These are phyloP conservation scores for Eilema caniola DNA, from an alignment of 2,888 invertebrate genomes.

Conservation along the genomic window DNA sequence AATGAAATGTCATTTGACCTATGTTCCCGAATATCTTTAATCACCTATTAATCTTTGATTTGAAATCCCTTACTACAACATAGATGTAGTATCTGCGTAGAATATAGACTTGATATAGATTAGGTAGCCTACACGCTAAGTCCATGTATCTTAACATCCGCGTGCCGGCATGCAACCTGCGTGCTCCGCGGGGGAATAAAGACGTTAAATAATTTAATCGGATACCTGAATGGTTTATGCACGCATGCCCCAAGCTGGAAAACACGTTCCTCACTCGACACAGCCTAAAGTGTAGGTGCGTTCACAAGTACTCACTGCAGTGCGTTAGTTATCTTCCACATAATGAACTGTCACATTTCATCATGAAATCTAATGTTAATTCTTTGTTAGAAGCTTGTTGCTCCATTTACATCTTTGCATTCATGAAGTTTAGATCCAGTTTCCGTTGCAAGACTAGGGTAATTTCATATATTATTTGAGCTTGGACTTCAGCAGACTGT, in stretches of 20 bases:
- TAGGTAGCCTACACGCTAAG: slow-evolving; percentile 58
- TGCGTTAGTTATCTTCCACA: slow-evolving; percentile 54
- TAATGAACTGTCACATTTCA: slow-evolving; percentile 57
- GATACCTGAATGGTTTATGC: slow-evolving; percentile 79
- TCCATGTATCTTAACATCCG: slow-evolving; percentile 75
- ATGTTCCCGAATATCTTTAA: slow-evolving; percentile 12
- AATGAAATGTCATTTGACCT: slow-evolving; percentile 26
- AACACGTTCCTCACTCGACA: slow-evolving; percentile 53
- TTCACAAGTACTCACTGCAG: slow-evolving; percentile 45
- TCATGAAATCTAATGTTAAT: slow-evolving; percentile 51
- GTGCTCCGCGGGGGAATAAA: slow-evolving; percentile 83
- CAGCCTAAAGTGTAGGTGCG: slow-evolving; percentile 51
- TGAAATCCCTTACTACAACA: slow-evolving; percentile 2
- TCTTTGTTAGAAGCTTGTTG: slow-evolving; percentile 37
- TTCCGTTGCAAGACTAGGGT: slow-evolving; percentile 22
- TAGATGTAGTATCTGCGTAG: slow-evolving; percentile 14
- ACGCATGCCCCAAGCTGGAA: slow-evolving; percentile 66
- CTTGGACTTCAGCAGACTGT: slow-evolving; percentile 40
- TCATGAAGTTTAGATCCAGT: slow-evolving; percentile 24
- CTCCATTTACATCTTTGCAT: slow-evolving; percentile 37
- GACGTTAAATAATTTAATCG: slow-evolving; percentile 86
- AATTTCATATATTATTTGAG: slow-evolving; percentile 50
- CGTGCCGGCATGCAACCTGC: slow-evolving; percentile 82
- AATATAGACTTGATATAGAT: slow-evolving; percentile 43
- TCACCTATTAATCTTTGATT: slow-evolving; percentile 7